These are phyloP conservation scores for Trichonephila clavipes DNA, from an alignment of 1,140 invertebrate species.

Conservation along the genomic window DNA sequence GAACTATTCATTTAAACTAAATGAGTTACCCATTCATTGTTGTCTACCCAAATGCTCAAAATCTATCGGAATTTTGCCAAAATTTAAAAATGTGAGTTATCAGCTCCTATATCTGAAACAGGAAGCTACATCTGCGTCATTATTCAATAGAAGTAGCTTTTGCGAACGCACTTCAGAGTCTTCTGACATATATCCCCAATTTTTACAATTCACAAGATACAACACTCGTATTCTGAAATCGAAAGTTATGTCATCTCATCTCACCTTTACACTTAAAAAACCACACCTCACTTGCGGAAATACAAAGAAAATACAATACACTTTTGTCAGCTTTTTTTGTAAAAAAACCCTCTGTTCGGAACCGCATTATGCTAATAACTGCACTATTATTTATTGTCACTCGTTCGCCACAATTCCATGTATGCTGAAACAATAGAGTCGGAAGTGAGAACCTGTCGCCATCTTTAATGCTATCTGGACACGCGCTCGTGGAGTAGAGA, in stretches of 20 bases:
- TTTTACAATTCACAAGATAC: neutral
- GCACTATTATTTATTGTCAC: constrained; percentile 41
- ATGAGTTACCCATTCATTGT: too few relatives aligned
- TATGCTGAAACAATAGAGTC: constrained; percentile 53
- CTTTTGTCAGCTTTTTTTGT: constrained; percentile 3
- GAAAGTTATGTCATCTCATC: constrained; percentile 22
- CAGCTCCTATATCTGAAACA: neutral
- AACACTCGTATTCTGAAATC: neutral
- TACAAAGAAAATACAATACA: constrained; percentile 9
- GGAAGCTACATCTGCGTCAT: neutral
- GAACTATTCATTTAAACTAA: too few relatives aligned
- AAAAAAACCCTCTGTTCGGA: neutral
- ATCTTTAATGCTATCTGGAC: constrained; percentile 36
- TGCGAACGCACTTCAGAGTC: neutral
- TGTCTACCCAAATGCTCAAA: too few relatives aligned
- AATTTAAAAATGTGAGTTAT: neutral
- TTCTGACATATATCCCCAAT: neutral
- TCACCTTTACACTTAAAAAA: neutral
- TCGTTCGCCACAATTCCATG: constrained; percentile 41
- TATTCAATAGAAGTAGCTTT: neutral
- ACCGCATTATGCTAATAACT: constrained; percentile 1
- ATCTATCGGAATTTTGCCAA: too few relatives aligned
- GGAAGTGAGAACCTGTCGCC: constrained; percentile 30
- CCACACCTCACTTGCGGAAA: constrained; percentile 25
- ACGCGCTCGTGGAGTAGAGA: constrained; percentile 48